Percentiles rank a stretch among this genome's conserved stretches.
phyloP scores from a whole-genome alignment of 1,140 invertebrate genomes.

The Caenorhabditis brenneri region DNA sequence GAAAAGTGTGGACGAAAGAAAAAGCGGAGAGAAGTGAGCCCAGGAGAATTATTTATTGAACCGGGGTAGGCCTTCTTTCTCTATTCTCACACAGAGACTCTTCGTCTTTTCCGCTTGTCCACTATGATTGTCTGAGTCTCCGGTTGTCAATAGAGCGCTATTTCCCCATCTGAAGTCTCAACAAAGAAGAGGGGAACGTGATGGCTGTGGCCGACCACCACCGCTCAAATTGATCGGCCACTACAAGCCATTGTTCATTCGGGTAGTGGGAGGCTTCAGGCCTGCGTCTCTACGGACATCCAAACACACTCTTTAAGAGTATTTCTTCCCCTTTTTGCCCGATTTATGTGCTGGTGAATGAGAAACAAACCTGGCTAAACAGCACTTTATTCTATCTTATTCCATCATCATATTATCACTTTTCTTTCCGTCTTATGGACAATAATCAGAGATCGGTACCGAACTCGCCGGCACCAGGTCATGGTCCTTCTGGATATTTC shows the following conservation, averaged over 20 bases:
- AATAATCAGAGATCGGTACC: slow-evolving; percentile 39
- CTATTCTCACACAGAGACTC: background rate
- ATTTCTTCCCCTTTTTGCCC: background rate
- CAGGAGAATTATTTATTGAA: slow-evolving; percentile 43
- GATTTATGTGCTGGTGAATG: slow-evolving; percentile 37
- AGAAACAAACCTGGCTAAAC: slow-evolving; percentile 18
- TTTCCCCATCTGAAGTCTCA: background rate
- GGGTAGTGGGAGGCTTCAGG: background rate
- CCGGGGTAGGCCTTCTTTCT: background rate
- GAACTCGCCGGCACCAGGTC: slow-evolving; percentile 23
- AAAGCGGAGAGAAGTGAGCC: background rate
- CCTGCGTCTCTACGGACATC: slow-evolving; percentile 5
- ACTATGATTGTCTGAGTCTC: background rate
- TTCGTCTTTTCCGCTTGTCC: background rate
- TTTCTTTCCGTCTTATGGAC: slow-evolving; percentile 24
- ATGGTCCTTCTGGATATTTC: background rate
- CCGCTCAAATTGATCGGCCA: slow-evolving; percentile 32
- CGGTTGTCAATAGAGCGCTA: background rate
- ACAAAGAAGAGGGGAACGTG: background rate
- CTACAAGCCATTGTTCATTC: slow-evolving; percentile 40
- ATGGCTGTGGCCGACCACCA: slow-evolving; percentile 22
- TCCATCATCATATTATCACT: slow-evolving; percentile 21
- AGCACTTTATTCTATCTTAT: slow-evolving; percentile 31
- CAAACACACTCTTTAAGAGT: background rate
- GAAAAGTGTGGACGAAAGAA: slow-evolving; percentile 23